Evolutionary conservation across 2,113 vertebrate genomes (phyloP), one percentile per base, ranked within the genome.

Genomic region (Xiphorhynchus elegans): DNA sequence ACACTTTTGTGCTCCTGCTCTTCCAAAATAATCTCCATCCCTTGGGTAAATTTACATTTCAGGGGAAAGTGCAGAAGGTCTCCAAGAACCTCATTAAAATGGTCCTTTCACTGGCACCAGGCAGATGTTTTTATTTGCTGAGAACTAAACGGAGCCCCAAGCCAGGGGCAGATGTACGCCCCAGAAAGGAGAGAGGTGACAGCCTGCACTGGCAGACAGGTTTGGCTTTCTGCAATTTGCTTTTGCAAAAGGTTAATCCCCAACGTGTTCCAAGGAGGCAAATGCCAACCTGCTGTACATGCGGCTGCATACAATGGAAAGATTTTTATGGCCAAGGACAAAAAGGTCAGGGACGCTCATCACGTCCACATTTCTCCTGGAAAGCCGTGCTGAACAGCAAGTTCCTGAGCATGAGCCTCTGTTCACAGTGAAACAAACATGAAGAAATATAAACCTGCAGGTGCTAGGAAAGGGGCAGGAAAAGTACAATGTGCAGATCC

Each of bases 211-310:
- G 35, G 63, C 0, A 1, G 49, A 53, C 37, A 50, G 44, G 18
- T 52, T 81, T 82, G 0, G 1, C 47, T 25, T 33, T 44, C 49
- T 84, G 70, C n/a, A 85, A 28, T 83, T 93, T 49, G 70, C 79
- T 92, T 93, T 64, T 59, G 17, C 35, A 13, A 87, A 94, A 96
- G 66, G 80, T 95, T 93, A 94, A 94, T 93, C 69, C 19, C 64
- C 2, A 37, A 67, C 2, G 1, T 14, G 33, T 53, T 92, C 46
- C 24, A 17, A 68, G 46, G 53, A 69, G 75, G 66, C 59, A 68
- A 78, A 86, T 3, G 23, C 72, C 55, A 68, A 94, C 31, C 21
- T 72, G 39, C 56, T 3, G 17, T 12, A 53, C 56, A 73, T n/a
- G 92, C 3, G 0, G 56, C 64, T 5, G 31, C 42, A 39, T 56